Evolutionary conservation across 1,140 invertebrate genomes (phyloP), one percentile per base, ranked within the genome.

Genomic region (Diprion similis): DNA sequence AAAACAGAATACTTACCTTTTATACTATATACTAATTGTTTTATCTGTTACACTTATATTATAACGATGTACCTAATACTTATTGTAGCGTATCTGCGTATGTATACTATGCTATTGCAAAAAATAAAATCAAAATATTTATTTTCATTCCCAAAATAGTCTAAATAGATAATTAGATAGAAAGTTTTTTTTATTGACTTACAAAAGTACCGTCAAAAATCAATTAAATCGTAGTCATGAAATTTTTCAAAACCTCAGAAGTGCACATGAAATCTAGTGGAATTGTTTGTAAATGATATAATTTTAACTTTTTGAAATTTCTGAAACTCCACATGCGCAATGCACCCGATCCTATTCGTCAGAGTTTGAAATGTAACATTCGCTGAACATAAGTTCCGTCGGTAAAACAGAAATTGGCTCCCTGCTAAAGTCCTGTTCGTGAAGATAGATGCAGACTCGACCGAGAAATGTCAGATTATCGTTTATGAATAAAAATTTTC

Each of bases 401-500:
- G 13, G 13, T 64, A 17, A 15, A 15, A 64, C 13, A 64, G 15
- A 68, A 68, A 13, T 15, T 37, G n/a, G 24, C 24, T 24, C 24
- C 1, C 2, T 13, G 19, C n/a, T n/a, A n/a, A n/a, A n/a, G 9
- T 37, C 24, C 6, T 37, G 24, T 3, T 37, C n/a, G 19, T 24
- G n/a, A 68, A 68, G 67, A 15, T 37, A 15, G 13, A 4, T 13
- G 24, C 15, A 37, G 15, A 6, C 45, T 10, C 13, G 24, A 37
- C 19, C 1, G 73, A 79, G 68, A 76, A 68, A 68, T 73, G 74
- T 77, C 76, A 79, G 45, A 73, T 81, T 71, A 46, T 48, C 66
- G 64, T 77, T 69, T 71, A 78, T 80, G 71, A 81, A 70, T 74
- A 79, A 70, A 75, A 73, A 71, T 74, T 72, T 71, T 72, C 48